phyloP scores from a whole-genome alignment of 1,140 invertebrate species.

The Spodoptera litura region DNA sequence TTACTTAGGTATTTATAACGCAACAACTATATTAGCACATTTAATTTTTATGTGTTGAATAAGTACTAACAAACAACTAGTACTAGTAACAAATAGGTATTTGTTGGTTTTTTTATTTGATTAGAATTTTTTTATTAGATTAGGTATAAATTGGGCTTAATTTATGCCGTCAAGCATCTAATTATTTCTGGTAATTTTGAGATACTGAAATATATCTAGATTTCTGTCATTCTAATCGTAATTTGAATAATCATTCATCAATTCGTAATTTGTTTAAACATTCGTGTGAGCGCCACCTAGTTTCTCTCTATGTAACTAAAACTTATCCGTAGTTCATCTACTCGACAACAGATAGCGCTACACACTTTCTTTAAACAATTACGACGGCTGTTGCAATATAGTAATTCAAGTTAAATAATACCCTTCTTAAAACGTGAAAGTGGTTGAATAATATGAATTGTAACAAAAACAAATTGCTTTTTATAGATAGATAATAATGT shows the following conservation, averaged over 20 bases:
- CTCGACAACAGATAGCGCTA: slow-evolving; percentile 31
- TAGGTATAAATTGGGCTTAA: background rate
- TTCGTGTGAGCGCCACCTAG: slow-evolving; percentile 3
- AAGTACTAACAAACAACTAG: background rate
- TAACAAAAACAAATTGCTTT: slow-evolving; percentile 38
- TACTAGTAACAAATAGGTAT: background rate
- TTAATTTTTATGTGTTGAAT: too few species aligned
- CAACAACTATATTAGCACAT: background rate
- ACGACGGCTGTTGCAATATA: background rate
- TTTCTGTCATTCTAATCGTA: too few species aligned
- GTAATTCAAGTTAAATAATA: slow-evolving; percentile 8
- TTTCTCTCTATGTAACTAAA: background rate
- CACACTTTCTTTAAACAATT: background rate
- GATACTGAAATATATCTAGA: too few species aligned
- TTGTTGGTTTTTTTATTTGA: background rate
- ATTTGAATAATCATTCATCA: too few species aligned
- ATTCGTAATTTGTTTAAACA: too few species aligned
- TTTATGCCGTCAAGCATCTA: too few species aligned
- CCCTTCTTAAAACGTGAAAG: slow-evolving; percentile 29
- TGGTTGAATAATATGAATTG: slow-evolving; percentile 46
- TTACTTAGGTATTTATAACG: slow-evolving; percentile 3
- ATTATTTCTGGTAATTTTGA: too few species aligned
- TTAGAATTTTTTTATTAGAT: background rate
- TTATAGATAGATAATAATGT: slow-evolving; percentile 15
- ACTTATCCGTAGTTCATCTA: background rate